Conservation (phyloP, 2,888 invertebrate species). For the Epinotia nisella region DNA sequence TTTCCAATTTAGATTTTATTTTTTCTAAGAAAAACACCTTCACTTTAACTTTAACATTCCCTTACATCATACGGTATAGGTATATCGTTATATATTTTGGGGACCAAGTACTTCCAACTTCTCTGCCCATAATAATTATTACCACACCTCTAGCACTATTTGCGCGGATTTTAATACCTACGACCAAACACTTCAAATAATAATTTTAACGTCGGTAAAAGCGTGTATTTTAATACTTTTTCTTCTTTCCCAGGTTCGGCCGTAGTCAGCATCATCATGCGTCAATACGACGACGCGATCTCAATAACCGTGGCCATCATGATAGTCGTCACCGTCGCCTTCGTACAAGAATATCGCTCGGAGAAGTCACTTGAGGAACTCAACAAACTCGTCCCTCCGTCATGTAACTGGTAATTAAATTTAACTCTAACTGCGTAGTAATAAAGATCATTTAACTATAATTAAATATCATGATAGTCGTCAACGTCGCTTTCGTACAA, state of each 20-base stretch:
- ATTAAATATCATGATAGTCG: conserved; percentile 96
- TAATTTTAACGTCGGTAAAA: not conserved
- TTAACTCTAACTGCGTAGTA: not conserved
- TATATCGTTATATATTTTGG: too few relatives aligned
- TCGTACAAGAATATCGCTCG: conserved; percentile 99
- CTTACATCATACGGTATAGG: too few relatives aligned
- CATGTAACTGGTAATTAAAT: conserved; percentile 95
- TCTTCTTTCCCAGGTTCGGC: conserved; percentile 88
- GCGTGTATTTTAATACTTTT: conserved; percentile 15
- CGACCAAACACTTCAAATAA: too few relatives aligned
- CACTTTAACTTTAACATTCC: too few relatives aligned
- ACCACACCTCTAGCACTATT: too few relatives aligned
- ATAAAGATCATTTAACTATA: too few relatives aligned
- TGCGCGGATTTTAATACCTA: too few relatives aligned
- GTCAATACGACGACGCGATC: conserved; percentile 99
- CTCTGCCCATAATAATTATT: too few relatives aligned
- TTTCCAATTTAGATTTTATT: too few relatives aligned
- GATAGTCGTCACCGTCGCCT: conserved; percentile 99
- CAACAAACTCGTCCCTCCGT: conserved; percentile 98
- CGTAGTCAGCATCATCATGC: conserved; percentile 97
- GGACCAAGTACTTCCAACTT: too few relatives aligned
- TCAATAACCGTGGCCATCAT: conserved; percentile 98
- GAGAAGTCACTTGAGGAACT: conserved; percentile 99
- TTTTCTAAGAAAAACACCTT: too few relatives aligned
- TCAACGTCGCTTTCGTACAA: conserved; percentile 99